phyloP scores from a whole-genome alignment of 2,113 vertebrate species.

The Panthera tigris region DNA sequence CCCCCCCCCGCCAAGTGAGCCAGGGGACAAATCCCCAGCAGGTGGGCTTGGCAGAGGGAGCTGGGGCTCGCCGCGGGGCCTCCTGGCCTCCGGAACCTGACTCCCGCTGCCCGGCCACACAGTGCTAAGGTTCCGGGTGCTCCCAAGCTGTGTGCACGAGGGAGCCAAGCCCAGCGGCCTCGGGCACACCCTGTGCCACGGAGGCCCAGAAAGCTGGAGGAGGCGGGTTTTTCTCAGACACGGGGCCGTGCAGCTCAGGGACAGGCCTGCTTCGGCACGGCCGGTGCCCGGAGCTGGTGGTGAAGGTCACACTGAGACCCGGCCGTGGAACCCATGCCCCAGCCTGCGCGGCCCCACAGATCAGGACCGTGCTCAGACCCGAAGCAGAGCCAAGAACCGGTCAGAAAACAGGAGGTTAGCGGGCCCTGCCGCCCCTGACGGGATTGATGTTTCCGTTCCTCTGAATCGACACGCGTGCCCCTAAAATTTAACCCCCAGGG shows the following conservation, averaged over 20 bases:
- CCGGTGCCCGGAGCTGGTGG: neutral
- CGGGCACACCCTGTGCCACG: neutral
- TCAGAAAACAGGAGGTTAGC: fast-evolving
- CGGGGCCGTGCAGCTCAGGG: slow-evolving; percentile 28
- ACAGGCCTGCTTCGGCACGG: neutral
- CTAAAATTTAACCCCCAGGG: neutral
- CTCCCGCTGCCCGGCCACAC: neutral
- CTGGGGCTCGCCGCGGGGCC: neutral
- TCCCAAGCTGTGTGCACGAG: slow-evolving; percentile 13
- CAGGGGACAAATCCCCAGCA: neutral
- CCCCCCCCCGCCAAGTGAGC: no score
- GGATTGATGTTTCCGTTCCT: fast-evolving
- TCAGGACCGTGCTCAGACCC: neutral
- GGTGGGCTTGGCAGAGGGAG: fast-evolving
- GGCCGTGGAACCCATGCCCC: neutral
- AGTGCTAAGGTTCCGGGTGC: slow-evolving; percentile 50
- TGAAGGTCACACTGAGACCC: neutral
- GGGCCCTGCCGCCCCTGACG: neutral
- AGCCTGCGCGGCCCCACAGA: neutral
- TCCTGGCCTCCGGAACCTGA: fast-evolving
- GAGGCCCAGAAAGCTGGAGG: slow-evolving; percentile 55
- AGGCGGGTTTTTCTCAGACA: slow-evolving; percentile 68
- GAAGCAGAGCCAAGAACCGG: neutral
- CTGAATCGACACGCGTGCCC: fast-evolving
- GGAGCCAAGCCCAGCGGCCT: slow-evolving; percentile 69